Percentiles rank a stretch among this genome's conserved stretches.
Conservation (phyloP, 1,140 invertebrate species). For the Eumaeus atala region DNA sequence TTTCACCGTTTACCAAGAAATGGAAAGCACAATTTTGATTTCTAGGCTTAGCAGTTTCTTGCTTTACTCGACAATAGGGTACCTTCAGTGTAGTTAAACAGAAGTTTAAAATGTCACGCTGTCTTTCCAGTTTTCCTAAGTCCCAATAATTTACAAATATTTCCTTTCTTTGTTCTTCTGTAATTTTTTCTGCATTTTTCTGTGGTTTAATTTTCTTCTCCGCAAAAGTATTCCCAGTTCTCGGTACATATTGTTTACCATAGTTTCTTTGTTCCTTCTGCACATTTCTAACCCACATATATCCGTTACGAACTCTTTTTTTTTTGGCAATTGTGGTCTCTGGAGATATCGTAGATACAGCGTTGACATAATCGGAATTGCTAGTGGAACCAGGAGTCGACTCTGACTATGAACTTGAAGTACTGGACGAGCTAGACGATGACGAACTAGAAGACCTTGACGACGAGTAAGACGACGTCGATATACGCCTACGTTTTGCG, state of each 20-base stretch:
- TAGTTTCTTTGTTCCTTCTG: too few relatives aligned
- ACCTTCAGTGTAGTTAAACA: conserved; percentile 1
- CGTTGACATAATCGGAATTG: too few relatives aligned
- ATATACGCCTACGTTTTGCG: too few relatives aligned
- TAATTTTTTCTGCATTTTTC: conserved; percentile 10
- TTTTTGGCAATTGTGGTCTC: too few relatives aligned
- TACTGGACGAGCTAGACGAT: too few relatives aligned
- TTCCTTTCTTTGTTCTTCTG: conserved; percentile 6
- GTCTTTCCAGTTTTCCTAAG: conserved; percentile 6
- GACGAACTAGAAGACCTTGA: too few relatives aligned
- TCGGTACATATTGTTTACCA: conserved; percentile 9
- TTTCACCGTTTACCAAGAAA: conserved; percentile 3
- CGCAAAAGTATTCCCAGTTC: conserved; percentile 10
- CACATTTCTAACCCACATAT: too few relatives aligned
- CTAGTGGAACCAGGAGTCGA: too few relatives aligned
- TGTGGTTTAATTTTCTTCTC: not conserved
- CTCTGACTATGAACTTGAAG: too few relatives aligned
- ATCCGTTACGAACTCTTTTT: too few relatives aligned
- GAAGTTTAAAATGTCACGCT: conserved; percentile 8
- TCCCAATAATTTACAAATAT: conserved; percentile 10
- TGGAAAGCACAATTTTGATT: conserved; percentile 8
- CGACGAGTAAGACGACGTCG: too few relatives aligned
- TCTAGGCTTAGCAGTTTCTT: not conserved
- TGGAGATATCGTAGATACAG: too few relatives aligned
- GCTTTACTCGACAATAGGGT: not conserved